Conservation (phyloP, 1,140 invertebrate species). For the Teleogryllus occipitalis region DNA sequence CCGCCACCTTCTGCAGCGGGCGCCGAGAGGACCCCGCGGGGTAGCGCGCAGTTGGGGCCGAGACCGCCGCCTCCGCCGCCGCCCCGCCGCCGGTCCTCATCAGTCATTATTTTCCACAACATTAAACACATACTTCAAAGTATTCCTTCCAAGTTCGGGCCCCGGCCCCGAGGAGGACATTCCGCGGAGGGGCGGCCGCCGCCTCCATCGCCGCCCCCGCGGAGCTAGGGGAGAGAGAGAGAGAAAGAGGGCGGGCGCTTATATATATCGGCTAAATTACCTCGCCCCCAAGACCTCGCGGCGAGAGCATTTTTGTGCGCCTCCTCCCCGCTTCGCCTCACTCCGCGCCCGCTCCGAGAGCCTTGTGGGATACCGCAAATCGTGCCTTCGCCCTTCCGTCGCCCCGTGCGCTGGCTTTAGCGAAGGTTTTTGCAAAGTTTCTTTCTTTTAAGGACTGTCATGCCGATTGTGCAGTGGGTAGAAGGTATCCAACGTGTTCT, state of each 20-base stretch:
- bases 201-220: too few relatives aligned
- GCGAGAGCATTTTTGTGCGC: not conserved
- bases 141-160: constrained; percentile 3
- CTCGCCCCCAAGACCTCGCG: not conserved
- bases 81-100: not conserved
- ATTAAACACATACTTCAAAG: constrained; percentile 5
- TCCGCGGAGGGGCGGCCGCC: not conserved
- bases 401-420: too few relatives aligned
- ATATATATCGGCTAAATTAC: constrained; percentile 2
- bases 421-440: too few relatives aligned
- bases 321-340: not conserved
- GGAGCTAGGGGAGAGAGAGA: not conserved
- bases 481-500: too few relatives aligned
- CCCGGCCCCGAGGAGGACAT: not conserved
- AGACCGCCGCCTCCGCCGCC: too few relatives aligned
- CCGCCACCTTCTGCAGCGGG: not conserved
- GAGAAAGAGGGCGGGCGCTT: not conserved
- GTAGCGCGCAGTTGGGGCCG: too few relatives aligned
- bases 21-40: too few relatives aligned
- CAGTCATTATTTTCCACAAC: not conserved
- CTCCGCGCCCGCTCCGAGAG: too few relatives aligned
- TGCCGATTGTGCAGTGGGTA: too few relatives aligned
- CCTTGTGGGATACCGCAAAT: too few relatives aligned
- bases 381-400: too few relatives aligned
- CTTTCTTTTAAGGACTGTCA: too few relatives aligned